Conservation (phyloP, 1,140 invertebrate genomes). For the Hyles vespertilio region DNA sequence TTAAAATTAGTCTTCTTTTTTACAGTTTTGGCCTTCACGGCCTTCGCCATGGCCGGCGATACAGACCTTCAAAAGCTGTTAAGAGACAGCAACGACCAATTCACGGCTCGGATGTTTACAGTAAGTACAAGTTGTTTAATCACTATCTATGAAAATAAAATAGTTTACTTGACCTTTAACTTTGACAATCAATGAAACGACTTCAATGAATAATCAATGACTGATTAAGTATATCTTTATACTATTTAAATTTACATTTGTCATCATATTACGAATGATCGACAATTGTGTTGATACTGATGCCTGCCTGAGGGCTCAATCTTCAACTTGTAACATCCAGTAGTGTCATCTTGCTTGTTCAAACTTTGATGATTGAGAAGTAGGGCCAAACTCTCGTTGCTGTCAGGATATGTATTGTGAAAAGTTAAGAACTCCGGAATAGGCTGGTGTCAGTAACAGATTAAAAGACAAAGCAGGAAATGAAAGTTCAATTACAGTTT, state of each 20-base stretch:
- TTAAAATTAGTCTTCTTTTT: slow-evolving; percentile 5
- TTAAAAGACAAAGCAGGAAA: neutral
- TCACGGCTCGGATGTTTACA: slow-evolving; percentile 41
- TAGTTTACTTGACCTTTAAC: no score
- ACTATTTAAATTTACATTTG: no score
- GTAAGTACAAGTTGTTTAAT: slow-evolving; percentile 27
- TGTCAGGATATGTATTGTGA: neutral
- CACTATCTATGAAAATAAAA: neutral
- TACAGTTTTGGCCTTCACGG: slow-evolving; percentile 29
- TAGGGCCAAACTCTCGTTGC: no score
- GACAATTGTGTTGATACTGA: no score
- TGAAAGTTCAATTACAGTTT: neutral
- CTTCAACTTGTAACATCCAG: no score
- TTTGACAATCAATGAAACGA: no score
- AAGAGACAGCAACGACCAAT: slow-evolving; percentile 31
- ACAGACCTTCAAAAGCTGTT: slow-evolving; percentile 20
- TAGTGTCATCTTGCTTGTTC: no score
- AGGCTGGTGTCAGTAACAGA: neutral
- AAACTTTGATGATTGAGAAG: no score
- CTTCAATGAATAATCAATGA: no score
- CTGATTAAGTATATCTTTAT: no score
- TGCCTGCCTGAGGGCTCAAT: no score
- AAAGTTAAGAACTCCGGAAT: neutral
- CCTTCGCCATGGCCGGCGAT: slow-evolving; percentile 22
- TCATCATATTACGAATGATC: no score